A percentile compares a stretch with the other conserved stretches of the same genome.
Conservation (phyloP, 2,888 invertebrate genomes). For the Catocala sponsa region DNA sequence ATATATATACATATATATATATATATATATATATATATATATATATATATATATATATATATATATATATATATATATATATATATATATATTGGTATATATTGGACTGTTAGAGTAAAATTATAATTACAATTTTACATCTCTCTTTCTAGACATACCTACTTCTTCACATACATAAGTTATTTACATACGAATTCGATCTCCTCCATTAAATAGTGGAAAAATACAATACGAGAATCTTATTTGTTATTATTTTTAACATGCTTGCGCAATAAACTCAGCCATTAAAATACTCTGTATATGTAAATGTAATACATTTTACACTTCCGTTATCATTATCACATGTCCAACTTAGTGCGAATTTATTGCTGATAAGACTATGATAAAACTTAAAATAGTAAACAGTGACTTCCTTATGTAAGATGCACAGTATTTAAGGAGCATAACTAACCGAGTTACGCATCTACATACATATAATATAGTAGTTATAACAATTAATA, state of each 20-base stretch:
- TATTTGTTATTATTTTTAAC: conserved; percentile 19
- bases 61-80: too few species aligned
- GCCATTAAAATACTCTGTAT: not conserved
- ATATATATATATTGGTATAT: too few species aligned
- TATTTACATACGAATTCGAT: too few species aligned
- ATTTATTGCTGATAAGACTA: conserved; percentile 21
- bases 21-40: too few species aligned
- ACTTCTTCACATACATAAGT: too few species aligned
- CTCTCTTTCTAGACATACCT: too few species aligned
- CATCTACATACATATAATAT: not conserved
- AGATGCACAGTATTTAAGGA: not conserved
- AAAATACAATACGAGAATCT: conserved; percentile 21
- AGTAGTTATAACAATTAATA: too few species aligned
- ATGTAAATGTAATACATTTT: not conserved
- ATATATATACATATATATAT: too few species aligned
- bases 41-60: too few species aligned
- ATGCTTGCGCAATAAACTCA: conserved; percentile 17
- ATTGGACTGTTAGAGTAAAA: too few species aligned
- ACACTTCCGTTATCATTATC: conserved; percentile 13
- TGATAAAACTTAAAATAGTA: conserved; percentile 4
- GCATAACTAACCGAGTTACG: not conserved
- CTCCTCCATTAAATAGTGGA: not conserved
- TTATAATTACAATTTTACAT: too few species aligned
- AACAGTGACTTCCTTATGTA: conserved; percentile 7
- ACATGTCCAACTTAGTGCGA: conserved; percentile 9